These are phyloP conservation scores for Bos indicus DNA, from an alignment of 2,113 vertebrate genomes.

Conservation along the genomic window DNA sequence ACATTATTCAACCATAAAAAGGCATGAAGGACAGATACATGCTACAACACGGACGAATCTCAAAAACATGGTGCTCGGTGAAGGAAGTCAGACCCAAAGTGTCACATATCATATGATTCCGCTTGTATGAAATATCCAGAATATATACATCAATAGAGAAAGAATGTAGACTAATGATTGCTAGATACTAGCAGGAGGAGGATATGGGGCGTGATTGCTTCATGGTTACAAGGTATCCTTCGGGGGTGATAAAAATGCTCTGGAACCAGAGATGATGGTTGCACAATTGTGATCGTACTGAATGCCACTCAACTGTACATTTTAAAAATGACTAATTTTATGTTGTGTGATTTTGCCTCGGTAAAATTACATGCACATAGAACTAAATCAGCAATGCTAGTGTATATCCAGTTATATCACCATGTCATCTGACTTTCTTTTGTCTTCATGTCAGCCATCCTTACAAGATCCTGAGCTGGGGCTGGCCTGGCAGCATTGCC, in stretches of 20 bases:
- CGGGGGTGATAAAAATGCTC: background rate
- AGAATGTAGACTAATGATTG: background rate
- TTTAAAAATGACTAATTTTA: background rate
- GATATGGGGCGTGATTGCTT: background rate
- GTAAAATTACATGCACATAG: background rate
- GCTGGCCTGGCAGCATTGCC: background rate
- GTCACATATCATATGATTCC: background rate
- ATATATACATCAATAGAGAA: background rate
- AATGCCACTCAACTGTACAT: background rate
- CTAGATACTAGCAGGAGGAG: background rate
- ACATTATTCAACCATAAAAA: background rate
- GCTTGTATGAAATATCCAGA: background rate
- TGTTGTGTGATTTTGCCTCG: background rate
- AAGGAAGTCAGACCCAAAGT: background rate
- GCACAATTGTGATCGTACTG: background rate
- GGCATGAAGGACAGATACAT: background rate
- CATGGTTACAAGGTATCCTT: background rate
- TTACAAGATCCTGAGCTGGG: background rate
- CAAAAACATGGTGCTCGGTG: background rate
- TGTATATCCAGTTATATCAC: background rate
- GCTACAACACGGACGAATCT: background rate
- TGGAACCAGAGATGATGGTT: background rate
- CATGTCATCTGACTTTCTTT: background rate
- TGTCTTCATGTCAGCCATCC: background rate
- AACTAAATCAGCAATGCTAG: background rate